Percentiles rank a stretch among this genome's conserved stretches.
Evolutionary conservation across 2,797 vertebrate genomes (phyloP).

Genomic region (Anolis apletophallus): DNA sequence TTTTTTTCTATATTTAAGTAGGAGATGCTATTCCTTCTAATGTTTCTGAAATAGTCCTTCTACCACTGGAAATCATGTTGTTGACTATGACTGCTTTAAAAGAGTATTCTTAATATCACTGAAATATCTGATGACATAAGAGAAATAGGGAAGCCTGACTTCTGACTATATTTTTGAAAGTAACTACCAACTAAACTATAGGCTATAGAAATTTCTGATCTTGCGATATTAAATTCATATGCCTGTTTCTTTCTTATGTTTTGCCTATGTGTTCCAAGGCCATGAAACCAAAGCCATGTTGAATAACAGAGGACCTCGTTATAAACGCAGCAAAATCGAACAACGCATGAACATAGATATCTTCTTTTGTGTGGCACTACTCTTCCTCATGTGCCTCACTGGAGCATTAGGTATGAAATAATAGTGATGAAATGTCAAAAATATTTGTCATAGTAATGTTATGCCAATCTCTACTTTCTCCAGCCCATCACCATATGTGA

Average conservation of each 20-base stretch:
- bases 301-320: conserved; percentile 88
- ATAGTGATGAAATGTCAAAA: conserved; percentile 6
- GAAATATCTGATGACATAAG: background rate
- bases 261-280: conserved; percentile 77
- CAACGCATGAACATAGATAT: conserved; percentile 88
- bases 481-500: too few relatives aligned
- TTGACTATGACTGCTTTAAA: background rate
- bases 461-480: too few relatives aligned
- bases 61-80: background rate
- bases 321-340: conserved; percentile 95
- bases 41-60: background rate
- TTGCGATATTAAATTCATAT: background rate
- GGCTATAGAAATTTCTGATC: background rate
- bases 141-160: background rate
- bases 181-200: background rate
- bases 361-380: conserved; percentile 88
- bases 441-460: background rate
- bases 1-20: background rate
- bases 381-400: conserved; percentile 90
- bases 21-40: background rate
- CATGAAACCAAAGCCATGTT: conserved; percentile 96
- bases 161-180: background rate
- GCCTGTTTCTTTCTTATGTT: background rate
- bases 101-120: background rate
- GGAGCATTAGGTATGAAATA: conserved; percentile 87